phyloP scores from a whole-genome alignment of 2,797 vertebrate species.

The Esox lucius region DNA sequence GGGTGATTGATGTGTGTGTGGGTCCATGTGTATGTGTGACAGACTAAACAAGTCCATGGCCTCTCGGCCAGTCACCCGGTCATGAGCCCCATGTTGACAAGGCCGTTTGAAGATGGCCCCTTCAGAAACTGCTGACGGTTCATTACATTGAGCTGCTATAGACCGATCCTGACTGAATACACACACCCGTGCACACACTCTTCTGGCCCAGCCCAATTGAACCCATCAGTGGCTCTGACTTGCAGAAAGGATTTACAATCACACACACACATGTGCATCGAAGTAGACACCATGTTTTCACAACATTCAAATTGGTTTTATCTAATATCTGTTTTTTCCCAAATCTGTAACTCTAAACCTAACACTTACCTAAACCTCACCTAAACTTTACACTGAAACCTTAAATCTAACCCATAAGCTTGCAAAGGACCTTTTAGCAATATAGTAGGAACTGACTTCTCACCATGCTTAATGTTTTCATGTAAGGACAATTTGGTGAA shows the following conservation, averaged over 20 bases:
- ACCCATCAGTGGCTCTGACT: conserved; percentile 25
- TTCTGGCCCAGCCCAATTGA: conserved; percentile 12
- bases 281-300: not conserved
- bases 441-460: too few relatives aligned
- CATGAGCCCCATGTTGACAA: conserved; percentile 32
- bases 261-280: not conserved
- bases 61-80: conserved; percentile 8
- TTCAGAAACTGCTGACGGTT: conserved; percentile 20
- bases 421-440: too few relatives aligned
- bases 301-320: too few relatives aligned
- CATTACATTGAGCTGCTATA: conserved; percentile 22
- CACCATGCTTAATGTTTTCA: too few relatives aligned
- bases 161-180: not conserved
- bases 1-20: not conserved
- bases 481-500: too few relatives aligned
- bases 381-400: too few relatives aligned
- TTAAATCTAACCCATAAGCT: too few relatives aligned
- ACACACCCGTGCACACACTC: not conserved
- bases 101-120: conserved; percentile 42
- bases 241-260: conserved; percentile 23
- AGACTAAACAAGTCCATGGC: conserved; percentile 10
- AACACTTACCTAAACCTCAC: too few relatives aligned
- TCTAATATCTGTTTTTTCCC: too few relatives aligned
- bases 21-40: not conserved
- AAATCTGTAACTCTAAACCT: too few relatives aligned